Evolutionary conservation across 2,113 vertebrate species (phyloP).

Genomic region (Syrrhaptes paradoxus): DNA sequence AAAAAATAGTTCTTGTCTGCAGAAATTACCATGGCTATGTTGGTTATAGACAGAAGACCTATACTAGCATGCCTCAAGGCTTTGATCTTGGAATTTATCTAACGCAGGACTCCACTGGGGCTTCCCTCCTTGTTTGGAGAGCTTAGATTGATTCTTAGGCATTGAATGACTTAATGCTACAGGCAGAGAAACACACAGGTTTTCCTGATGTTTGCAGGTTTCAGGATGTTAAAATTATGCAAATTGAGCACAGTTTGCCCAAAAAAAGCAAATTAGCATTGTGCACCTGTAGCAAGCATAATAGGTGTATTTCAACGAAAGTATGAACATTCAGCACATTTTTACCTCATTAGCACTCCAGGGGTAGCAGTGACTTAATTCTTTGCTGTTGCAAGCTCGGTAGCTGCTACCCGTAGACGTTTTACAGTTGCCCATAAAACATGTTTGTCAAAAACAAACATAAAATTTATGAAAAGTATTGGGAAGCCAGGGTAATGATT

Average conservation of each 20-base stretch:
- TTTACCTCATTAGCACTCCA: slow-evolving; percentile 59
- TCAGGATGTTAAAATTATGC: slow-evolving; percentile 59
- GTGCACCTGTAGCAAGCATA: slow-evolving; percentile 59
- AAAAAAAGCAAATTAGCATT: slow-evolving; percentile 67
- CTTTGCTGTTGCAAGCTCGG: slow-evolving; percentile 13
- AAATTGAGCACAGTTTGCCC: slow-evolving; percentile 54
- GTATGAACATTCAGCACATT: slow-evolving; percentile 67
- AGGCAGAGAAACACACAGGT: slow-evolving; percentile 42
- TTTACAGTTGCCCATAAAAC: slow-evolving; percentile 28
- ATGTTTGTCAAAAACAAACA: not conserved
- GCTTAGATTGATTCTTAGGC: slow-evolving; percentile 3
- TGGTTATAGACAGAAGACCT: not conserved
- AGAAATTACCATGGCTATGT: not conserved
- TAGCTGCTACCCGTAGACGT: not conserved
- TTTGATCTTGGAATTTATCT: slow-evolving; percentile 33
- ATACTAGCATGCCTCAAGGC: not conserved
- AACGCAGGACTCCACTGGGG: not conserved
- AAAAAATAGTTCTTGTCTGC: not conserved
- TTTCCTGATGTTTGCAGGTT: slow-evolving; percentile 62
- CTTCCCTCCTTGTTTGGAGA: not conserved
- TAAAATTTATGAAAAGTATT: slow-evolving; percentile 13
- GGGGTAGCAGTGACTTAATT: slow-evolving; percentile 40
- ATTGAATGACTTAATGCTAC: slow-evolving; percentile 30
- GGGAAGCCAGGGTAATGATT: not conserved
- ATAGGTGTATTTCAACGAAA: slow-evolving; percentile 17